Evolutionary conservation across 2,797 vertebrate species (phyloP).

Genomic region (Gymnoscopelus microlampas): DNA sequence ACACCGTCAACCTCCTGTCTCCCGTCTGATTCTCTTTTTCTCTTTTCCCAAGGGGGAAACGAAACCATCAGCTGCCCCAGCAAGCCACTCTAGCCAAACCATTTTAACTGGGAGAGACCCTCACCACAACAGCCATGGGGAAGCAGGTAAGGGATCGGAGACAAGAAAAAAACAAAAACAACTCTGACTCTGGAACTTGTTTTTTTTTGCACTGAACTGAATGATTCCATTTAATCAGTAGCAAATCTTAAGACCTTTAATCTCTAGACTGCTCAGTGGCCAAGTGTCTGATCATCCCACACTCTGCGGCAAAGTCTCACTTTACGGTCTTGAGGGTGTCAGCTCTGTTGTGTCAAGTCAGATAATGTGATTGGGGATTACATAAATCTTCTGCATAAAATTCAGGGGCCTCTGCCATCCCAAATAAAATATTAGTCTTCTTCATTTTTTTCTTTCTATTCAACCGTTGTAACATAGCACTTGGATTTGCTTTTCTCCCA

Average conservation of each 20-base stretch:
- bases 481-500: constrained; percentile 2
- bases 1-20: constrained; percentile 74
- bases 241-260: constrained; percentile 21
- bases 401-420: not conserved
- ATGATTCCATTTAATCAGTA: constrained; percentile 27
- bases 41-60: constrained; percentile 57
- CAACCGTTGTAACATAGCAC: not conserved
- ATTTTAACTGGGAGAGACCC: constrained; percentile 56
- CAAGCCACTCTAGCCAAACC: constrained; percentile 39
- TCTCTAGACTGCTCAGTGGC: constrained; percentile 9
- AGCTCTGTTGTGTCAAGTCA: constrained; percentile 8
- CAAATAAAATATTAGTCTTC: not conserved
- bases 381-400: constrained; percentile 14
- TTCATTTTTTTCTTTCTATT: constrained; percentile 3
- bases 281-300: constrained; percentile 1
- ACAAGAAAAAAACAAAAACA: too few species aligned
- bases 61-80: constrained; percentile 53
- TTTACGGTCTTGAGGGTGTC: not conserved
- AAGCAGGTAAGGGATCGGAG: constrained; percentile 77
- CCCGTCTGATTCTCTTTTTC: constrained; percentile 39
- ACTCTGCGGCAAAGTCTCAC: not conserved
- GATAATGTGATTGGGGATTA: constrained; percentile 11
- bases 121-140: constrained; percentile 71
- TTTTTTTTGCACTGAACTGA: constrained; percentile 20
- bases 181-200: constrained; percentile 42